Percentiles rank a stretch among this genome's conserved stretches.
phyloP scores from a whole-genome alignment of 1,140 invertebrate species.

The Penaeus indicus region DNA sequence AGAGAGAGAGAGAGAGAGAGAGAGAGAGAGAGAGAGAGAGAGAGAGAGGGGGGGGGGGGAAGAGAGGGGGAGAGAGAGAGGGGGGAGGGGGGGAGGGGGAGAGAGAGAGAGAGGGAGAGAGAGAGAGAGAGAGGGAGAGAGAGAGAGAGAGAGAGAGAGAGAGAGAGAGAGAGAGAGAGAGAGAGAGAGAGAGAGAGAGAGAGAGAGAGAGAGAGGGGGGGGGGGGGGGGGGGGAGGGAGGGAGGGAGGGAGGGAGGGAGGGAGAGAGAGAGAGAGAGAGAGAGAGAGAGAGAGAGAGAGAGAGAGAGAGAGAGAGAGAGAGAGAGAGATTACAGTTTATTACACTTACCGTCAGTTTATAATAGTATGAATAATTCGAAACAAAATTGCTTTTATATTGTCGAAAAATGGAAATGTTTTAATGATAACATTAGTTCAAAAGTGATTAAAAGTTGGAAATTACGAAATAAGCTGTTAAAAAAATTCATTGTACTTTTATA shows the following conservation, averaged over 20 bases:
- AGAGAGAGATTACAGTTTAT: too few species aligned
- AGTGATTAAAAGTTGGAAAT: too few species aligned
- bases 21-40: not conserved
- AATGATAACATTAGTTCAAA: too few species aligned
- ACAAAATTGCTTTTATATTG: too few species aligned
- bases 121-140: not conserved
- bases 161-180: not conserved
- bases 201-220: too few species aligned
- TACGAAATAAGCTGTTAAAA: too few species aligned
- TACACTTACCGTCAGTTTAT: too few species aligned
- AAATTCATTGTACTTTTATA: too few species aligned
- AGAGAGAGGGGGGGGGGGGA: not conserved
- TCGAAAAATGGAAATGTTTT: too few species aligned
- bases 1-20: not conserved
- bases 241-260: not conserved
- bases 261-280: not conserved
- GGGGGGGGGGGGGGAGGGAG: not conserved
- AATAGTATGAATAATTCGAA: too few species aligned
- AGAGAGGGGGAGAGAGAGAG: not conserved
- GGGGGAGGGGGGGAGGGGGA: not conserved
- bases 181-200: not conserved
- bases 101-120: not conserved
- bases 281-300: not conserved
- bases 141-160: not conserved
- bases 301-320: not conserved